Evolutionary conservation across 2,888 invertebrate genomes (phyloP), one percentile per base, ranked within the genome.

Genomic region (Campoplex nolae): DNA sequence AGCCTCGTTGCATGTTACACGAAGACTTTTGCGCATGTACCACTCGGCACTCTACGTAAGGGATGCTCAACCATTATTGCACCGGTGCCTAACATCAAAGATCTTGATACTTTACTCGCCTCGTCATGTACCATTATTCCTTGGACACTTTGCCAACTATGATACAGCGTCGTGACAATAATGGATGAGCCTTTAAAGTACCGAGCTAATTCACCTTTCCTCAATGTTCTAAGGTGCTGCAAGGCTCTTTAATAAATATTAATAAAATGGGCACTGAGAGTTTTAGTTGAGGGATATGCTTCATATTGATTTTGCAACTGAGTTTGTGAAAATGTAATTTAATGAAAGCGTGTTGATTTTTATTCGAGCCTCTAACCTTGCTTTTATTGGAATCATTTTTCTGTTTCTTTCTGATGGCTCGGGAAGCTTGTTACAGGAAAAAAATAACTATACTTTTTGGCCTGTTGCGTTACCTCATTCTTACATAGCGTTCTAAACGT

Each of bases 1-100:
- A 58, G 65, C 28, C 38, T n/a, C 67, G 54, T 51, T 68, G 68
- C 75, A 75, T 75, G 45, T 62, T 56, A 48, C 42, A 70, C 65
- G 62, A 79, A 7, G 73, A 54, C 76, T 80, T 18, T 48, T 77
- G 73, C 86, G 86, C 86, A 86, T 80, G 76, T n/a, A 76, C 75
- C 28, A 13, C 76, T 58, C 62, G 71, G 65, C 16, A 18, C 38
- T n/a, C n/a, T 51, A 38, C 42, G n/a, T 67, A 38, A 42, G 67
- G 67, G 67, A 67, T 67, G 67, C 67, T 67, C 67, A 38, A 42
- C 67, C 67, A 67, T 67, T 38, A 67, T 67, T 67, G 67, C 67
- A 67, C 67, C 38, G 67, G 67, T n/a, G 67, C 18, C 67, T 13
- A 62, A 58, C 42, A 45, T 18, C 11, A 42, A 45, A 38, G 42